Evolutionary conservation across 2,888 invertebrate genomes (phyloP).

Genomic region (Sinelater perroti): DNA sequence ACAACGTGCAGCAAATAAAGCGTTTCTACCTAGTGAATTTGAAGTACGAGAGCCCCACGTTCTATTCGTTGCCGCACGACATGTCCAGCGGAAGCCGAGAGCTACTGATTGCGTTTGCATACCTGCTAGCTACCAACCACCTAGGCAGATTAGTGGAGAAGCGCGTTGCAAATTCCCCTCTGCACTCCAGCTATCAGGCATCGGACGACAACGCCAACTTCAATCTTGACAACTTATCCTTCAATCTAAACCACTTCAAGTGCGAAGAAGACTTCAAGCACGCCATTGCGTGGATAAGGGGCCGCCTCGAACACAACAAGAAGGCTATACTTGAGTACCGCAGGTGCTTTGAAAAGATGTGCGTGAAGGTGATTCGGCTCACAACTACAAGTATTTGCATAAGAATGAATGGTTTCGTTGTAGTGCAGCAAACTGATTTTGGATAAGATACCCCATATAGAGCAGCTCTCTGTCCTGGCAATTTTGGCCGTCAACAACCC

Average conservation of each 20-base stretch:
- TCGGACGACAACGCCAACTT: background rate
- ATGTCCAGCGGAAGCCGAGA: conserved; percentile 49
- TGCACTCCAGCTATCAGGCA: conserved; percentile 23
- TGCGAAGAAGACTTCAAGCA: conserved; percentile 26
- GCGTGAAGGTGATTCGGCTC: conserved; percentile 21
- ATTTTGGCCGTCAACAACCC: conserved; percentile 35
- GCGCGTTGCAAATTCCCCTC: conserved; percentile 43
- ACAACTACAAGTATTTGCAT: no score
- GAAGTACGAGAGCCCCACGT: conserved; percentile 54
- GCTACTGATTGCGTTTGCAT: conserved; percentile 56
- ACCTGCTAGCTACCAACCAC: conserved; percentile 53
- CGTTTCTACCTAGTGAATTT: conserved; percentile 51
- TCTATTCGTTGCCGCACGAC: conserved; percentile 52
- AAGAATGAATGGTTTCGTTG: no score
- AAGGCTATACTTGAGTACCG: conserved; percentile 18
- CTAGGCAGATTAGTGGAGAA: conserved; percentile 44
- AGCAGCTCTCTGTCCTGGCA: background rate
- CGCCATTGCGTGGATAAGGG: conserved; percentile 33
- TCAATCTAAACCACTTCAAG: conserved; percentile 21
- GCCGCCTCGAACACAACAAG: conserved; percentile 24
- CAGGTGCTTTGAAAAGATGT: conserved; percentile 12
- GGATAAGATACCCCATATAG: background rate
- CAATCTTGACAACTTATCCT: conserved; percentile 7
- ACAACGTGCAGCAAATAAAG: conserved; percentile 51
- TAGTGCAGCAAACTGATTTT: no score